A percentile compares a stretch with the other conserved stretches of the same genome.
Conservation (phyloP, 2,797 vertebrate species). For the Acipenser oxyrinchus region DNA sequence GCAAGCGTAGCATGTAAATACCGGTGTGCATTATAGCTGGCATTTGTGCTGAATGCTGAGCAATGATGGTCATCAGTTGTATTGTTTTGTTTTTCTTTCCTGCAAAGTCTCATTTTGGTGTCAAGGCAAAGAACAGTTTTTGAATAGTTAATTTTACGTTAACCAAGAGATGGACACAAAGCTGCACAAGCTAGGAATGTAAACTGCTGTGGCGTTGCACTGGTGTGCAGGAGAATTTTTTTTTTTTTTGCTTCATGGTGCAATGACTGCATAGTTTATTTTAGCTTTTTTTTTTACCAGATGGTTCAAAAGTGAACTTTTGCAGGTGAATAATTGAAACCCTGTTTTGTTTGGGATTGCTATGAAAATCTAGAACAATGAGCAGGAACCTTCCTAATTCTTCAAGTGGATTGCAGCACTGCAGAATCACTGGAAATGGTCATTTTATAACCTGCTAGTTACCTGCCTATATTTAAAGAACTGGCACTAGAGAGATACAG, state of each 20-base stretch:
- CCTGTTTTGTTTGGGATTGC: too few species aligned
- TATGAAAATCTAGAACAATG: too few species aligned
- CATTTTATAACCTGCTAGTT: too few species aligned
- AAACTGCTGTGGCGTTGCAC: neutral
- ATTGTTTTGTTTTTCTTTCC: neutral
- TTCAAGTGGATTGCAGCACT: too few species aligned
- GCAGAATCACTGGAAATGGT: too few species aligned
- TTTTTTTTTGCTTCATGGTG: too few species aligned
- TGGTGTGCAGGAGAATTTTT: too few species aligned
- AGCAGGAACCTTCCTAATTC: too few species aligned
- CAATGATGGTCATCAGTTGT: slow-evolving; percentile 37
- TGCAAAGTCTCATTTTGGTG: slow-evolving; percentile 10
- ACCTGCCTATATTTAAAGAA: too few species aligned
- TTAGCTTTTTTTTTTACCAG: too few species aligned
- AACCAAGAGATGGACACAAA: slow-evolving; percentile 4
- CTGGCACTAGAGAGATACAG: too few species aligned
- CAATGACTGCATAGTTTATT: too few species aligned
- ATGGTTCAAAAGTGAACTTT: neutral
- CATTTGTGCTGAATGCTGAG: slow-evolving; percentile 46
- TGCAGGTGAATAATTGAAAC: neutral
- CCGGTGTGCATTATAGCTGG: slow-evolving; percentile 42
- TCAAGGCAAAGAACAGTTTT: neutral
- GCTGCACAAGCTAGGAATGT: neutral
- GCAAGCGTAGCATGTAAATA: slow-evolving; percentile 37
- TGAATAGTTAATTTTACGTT: neutral